Conservation (phyloP, 2,113 vertebrate genomes). For the Amphilophus citrinellus region DNA sequence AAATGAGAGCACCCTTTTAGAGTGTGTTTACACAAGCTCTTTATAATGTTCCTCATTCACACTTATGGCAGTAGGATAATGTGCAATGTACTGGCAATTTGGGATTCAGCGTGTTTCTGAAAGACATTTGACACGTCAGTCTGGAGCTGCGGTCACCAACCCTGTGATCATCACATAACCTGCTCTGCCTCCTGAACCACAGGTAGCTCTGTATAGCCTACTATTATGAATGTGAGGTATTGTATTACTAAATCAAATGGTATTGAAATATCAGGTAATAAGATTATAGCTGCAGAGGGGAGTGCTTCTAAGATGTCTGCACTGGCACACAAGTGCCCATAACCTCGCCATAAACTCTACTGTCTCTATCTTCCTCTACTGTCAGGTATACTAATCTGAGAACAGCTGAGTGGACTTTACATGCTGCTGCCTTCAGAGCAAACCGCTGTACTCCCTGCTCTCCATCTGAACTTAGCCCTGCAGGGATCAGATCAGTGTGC, state of each 20-base stretch:
- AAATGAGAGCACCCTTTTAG: background rate
- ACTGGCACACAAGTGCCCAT: background rate
- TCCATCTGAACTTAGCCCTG: conserved; percentile 36
- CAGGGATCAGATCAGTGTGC: conserved; percentile 54
- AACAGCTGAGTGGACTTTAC: conserved; percentile 36
- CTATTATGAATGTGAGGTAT: background rate
- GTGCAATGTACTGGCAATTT: background rate
- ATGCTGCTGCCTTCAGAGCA: conserved; percentile 32
- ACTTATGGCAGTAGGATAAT: background rate
- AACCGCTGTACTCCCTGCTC: conserved; percentile 21
- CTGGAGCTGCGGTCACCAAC: background rate
- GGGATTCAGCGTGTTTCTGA: background rate
- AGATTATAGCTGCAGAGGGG: background rate
- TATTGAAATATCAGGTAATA: background rate
- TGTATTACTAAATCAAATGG: background rate
- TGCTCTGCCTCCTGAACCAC: background rate
- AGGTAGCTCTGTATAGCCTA: too few relatives aligned
- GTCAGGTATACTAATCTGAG: background rate
- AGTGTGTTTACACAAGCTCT: background rate
- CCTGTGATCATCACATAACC: background rate
- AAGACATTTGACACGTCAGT: background rate
- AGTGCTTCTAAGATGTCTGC: background rate
- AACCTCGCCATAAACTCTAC: background rate
- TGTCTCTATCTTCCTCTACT: background rate
- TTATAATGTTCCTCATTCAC: background rate